These are phyloP conservation scores for Odontesthes bonariensis DNA, from an alignment of 2,113 vertebrate genomes.

Conservation along the genomic window DNA sequence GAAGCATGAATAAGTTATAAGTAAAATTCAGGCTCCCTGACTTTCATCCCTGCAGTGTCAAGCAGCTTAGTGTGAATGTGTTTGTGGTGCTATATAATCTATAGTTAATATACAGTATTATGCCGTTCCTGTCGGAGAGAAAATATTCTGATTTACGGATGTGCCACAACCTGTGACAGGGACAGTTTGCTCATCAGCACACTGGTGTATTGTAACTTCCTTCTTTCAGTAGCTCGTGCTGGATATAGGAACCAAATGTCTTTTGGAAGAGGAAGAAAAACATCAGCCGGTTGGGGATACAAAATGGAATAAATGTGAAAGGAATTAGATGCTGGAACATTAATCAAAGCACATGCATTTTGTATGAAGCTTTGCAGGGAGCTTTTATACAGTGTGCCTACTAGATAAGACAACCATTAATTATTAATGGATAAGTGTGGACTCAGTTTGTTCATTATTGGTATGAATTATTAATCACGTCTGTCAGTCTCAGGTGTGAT, in stretches of 20 bases:
- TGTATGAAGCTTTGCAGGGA: slow-evolving; percentile 48
- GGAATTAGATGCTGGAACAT: slow-evolving; percentile 17
- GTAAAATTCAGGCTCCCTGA: slow-evolving; percentile 54
- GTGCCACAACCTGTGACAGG: slow-evolving; percentile 29
- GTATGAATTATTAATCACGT: slow-evolving; percentile 52
- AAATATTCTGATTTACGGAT: slow-evolving; percentile 60
- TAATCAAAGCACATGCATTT: slow-evolving; percentile 66
- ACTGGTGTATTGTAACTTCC: slow-evolving; percentile 3
- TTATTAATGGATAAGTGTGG: slow-evolving; percentile 67
- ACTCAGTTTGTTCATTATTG: slow-evolving; percentile 57
- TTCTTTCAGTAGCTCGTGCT: slow-evolving; percentile 14
- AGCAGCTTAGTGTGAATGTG: not conserved
- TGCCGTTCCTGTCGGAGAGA: slow-evolving; percentile 12
- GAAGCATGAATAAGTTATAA: slow-evolving; percentile 77
- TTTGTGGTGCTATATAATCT: slow-evolving; percentile 37
- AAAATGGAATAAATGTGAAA: slow-evolving; percentile 1
- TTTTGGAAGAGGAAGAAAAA: slow-evolving; percentile 8
- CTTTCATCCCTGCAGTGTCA: slow-evolving; percentile 31
- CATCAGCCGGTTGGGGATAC: not conserved
- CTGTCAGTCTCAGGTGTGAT: slow-evolving; percentile 10
- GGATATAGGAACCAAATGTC: slow-evolving; percentile 22
- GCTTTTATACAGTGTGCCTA: slow-evolving; percentile 14
- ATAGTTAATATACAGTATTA: slow-evolving; percentile 51
- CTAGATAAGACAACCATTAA: slow-evolving; percentile 46
- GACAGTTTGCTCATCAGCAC: not conserved